These are phyloP conservation scores for Melipona bicolor DNA, from an alignment of 2,888 invertebrate genomes.

Conservation along the genomic window DNA sequence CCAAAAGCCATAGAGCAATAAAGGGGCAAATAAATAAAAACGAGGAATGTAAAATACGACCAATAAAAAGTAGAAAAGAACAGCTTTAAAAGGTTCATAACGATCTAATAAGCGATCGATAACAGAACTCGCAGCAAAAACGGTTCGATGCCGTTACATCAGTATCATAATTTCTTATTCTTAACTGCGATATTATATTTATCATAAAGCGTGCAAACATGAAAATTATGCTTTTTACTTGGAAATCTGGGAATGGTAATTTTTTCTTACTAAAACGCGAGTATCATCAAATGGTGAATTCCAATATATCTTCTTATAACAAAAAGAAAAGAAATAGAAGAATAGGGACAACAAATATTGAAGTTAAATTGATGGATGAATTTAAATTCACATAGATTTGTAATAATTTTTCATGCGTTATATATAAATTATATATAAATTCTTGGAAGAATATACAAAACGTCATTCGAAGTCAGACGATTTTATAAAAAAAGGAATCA, in stretches of 20 bases:
- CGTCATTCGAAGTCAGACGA: neutral
- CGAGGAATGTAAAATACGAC: slow-evolving; percentile 46
- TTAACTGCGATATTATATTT: slow-evolving; percentile 19
- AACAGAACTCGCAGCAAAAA: slow-evolving; percentile 46
- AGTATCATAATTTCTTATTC: slow-evolving; percentile 32
- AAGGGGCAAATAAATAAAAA: slow-evolving; percentile 37
- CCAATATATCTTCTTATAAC: neutral
- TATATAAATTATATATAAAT: neutral
- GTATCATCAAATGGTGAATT: neutral
- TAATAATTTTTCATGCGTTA: neutral
- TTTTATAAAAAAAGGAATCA: too few relatives aligned
- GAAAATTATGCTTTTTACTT: slow-evolving; percentile 20
- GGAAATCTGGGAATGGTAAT: slow-evolving; percentile 3
- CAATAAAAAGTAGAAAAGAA: slow-evolving; percentile 32
- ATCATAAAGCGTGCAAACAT: slow-evolving; percentile 14
- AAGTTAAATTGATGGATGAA: neutral
- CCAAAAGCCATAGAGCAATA: slow-evolving; percentile 32
- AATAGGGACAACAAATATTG: neutral
- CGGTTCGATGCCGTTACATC: slow-evolving; percentile 36
- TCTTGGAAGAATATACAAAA: neutral
- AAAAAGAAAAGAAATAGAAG: neutral
- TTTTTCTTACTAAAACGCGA: slow-evolving; percentile 10
- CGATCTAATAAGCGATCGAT: slow-evolving; percentile 55
- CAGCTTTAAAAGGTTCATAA: slow-evolving; percentile 35
- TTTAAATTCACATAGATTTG: neutral